These are phyloP conservation scores for Accipiter virgatus DNA, from an alignment of 2,113 vertebrate species.

Conservation along the genomic window DNA sequence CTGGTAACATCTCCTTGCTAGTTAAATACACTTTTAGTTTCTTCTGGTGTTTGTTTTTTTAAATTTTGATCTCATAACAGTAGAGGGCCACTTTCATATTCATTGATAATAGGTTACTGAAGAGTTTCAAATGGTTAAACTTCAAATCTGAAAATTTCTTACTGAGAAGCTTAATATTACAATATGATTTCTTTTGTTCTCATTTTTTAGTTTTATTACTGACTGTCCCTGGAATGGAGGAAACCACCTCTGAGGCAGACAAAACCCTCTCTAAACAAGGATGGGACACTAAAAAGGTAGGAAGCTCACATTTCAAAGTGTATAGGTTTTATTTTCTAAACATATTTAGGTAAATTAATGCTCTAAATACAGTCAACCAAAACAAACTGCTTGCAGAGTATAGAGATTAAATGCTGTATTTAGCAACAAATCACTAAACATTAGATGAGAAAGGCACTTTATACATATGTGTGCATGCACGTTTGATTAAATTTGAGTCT, in stretches of 20 bases:
- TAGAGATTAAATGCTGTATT: background rate
- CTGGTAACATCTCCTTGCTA: background rate
- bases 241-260: conserved; percentile 78
- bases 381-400: background rate
- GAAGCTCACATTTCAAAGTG: background rate
- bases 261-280: conserved; percentile 82
- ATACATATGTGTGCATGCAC: background rate
- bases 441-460: background rate
- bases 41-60: background rate
- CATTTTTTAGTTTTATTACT: conserved; percentile 81
- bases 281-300: conserved; percentile 93
- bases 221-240: conserved; percentile 91
- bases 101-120: background rate
- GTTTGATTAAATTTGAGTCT: background rate
- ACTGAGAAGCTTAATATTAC: background rate
- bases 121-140: background rate
- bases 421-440: background rate
- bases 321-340: background rate
- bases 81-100: background rate
- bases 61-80: background rate
- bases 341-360: background rate
- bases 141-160: background rate
- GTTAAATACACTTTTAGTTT: background rate
- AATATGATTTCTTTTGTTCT: background rate
- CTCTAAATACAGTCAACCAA: background rate